Evolutionary conservation across 2,797 vertebrate species (phyloP), one percentile per base, ranked within the genome.

Genomic region (Macroramphosus scolopax): DNA sequence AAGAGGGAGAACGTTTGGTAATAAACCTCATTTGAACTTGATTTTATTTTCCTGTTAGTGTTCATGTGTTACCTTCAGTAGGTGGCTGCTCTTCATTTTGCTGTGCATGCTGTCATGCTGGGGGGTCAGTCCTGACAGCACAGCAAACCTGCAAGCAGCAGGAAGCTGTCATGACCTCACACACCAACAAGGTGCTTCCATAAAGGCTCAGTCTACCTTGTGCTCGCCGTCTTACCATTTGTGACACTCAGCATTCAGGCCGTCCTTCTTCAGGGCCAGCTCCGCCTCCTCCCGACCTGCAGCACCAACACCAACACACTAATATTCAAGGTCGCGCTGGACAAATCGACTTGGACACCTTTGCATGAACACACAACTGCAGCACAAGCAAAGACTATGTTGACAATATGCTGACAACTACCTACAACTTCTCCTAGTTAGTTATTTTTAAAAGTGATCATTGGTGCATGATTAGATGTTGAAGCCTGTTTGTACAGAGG

Each of bases 251-350:
- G 83, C 86, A 2, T 75, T 85, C 38, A 91, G 85, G 42, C 89
- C 84, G 22, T 88, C 92, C 42, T 85, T 93, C 81, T 82, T 84
- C 70, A 95, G 76, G 13, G 91, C 92, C 1, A 64, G 45, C 59
- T 96, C 93, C 0, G 93, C 86, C 72, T 88, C 94, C 60, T 91
- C 92, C 41, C 87, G 93, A 72, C 95, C 96, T 91, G 62, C 5
- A 68, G 64, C 17, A 34, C 1, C 15, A 51, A n/a, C n/a, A n/a
- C n/a, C n/a, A n/a, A n/a, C n/a, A n/a, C n/a, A 22, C 20, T 22
- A 3, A 22, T 22, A 22, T 22, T 3, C 6, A 22, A 6, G 6
- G 6, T 3, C 20, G 20, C 6, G 20, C 20, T 22, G 20, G 3
- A 3, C 20, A n/a, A n/a, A n/a, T n/a, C n/a, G n/a, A n/a, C n/a